Evolutionary conservation across 2,888 invertebrate species (phyloP), one percentile per base, ranked within the genome.

Genomic region (Dioctria linearis): DNA sequence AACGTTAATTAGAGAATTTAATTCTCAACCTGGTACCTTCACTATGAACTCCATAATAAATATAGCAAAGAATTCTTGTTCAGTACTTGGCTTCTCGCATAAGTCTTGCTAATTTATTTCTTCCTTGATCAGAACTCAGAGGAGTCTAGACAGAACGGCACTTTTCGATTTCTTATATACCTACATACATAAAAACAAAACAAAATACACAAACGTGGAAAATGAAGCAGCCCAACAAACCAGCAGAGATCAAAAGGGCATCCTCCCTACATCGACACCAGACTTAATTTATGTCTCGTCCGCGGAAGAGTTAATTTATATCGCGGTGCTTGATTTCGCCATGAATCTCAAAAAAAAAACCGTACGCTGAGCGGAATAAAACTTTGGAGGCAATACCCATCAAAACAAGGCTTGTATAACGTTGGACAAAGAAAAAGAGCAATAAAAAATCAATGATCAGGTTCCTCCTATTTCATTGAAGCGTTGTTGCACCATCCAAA

Each of bases 271-370:
- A 82, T 82, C 82, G 80, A 78, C 82, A 82, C 79, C 71, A 61
- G 73, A 80, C 75, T 82, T 82, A 82, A 82, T 82, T 82, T 82
- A 82, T 82, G 76, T 81, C 80, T 80, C 66, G 67, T 76, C 69
- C 76, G 39, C 54, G 59, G 57, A 79, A 67, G 79, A 79, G 67
- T 79, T 79, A 79, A 79, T 79, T 79, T 79, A 79, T 79, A 67
- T 67, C 63, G 25, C 25, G 46, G 63, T 63, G 49, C 49, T 40
- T 46, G 63, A 54, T 37, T 43, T 63, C 61, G 76, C 76, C 76
- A 37, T 49, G 76, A 42, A 40, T 63, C 63, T 73, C 0, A 54
- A 54, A 8, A 25, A 54, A 54, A 8, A 25, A 59, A 6, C 4
- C 39, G 63, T 63, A 37, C 25, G 25, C 63, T 40, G 49, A 40